phyloP scores from a whole-genome alignment of 30 jellyfish, hydroid and myxozoan genomes.

The Haliclystus octoradiatus region DNA sequence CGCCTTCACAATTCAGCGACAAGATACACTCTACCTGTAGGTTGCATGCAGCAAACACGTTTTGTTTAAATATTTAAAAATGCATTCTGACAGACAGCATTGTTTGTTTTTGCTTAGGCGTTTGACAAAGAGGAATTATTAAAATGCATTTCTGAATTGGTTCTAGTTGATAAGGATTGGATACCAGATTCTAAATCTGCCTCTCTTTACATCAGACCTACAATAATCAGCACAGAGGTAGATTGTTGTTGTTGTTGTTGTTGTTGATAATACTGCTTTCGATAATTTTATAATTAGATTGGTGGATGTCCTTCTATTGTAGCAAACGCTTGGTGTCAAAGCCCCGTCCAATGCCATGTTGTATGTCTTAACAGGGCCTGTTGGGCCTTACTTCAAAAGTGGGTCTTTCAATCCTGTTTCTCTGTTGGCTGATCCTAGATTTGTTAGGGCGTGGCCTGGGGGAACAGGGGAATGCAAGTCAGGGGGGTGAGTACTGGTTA shows the following conservation, averaged over 20 bases:
- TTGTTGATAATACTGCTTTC: background rate
- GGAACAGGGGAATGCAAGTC: conserved; percentile 91
- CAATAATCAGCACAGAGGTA: conserved; percentile 90
- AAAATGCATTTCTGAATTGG: conserved; percentile 63
- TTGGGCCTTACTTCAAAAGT: conserved; percentile 71
- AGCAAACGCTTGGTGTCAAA: conserved; percentile 86
- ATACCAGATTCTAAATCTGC: conserved; percentile 65
- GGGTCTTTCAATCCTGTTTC: conserved; percentile 80
- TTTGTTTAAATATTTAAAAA: background rate
- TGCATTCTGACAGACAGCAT: background rate
- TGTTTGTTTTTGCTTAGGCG: conserved; percentile 18
- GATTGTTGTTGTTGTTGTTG: too few species aligned
- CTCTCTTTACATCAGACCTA: conserved; percentile 78
- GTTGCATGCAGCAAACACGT: background rate
- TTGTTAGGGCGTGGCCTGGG: conserved; percentile 91
- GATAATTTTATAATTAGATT: background rate
- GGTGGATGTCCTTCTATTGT: background rate
- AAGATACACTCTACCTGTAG: conserved; percentile 75
- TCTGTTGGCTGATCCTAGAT: conserved; percentile 61
- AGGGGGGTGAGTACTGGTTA: conserved; percentile 64
- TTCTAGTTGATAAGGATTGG: conserved; percentile 78
- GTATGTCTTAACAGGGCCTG: conserved; percentile 80
- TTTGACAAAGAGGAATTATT: conserved; percentile 70
- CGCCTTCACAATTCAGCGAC: conserved; percentile 66
- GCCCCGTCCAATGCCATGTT: conserved; percentile 74